Percentiles rank a stretch among this genome's conserved stretches.
Evolutionary conservation across 2,888 invertebrate genomes (phyloP).

Genomic region (Rhaphigaster nebulosa): DNA sequence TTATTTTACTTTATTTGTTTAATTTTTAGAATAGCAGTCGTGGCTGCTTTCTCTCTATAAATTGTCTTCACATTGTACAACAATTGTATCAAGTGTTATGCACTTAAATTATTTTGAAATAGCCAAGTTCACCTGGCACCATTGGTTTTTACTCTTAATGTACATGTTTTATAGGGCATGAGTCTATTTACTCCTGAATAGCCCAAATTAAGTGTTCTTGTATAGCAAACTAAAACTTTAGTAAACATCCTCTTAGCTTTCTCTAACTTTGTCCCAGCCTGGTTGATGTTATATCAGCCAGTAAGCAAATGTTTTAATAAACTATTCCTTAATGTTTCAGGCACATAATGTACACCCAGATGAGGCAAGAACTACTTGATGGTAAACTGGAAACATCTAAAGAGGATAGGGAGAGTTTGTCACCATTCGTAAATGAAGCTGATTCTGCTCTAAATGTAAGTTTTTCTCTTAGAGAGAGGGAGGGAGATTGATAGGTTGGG

Average conservation of each 20-base stretch:
- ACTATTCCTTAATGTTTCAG: conserved; percentile 69
- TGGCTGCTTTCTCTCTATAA: no score
- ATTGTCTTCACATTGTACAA: no score
- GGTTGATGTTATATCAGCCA: neutral
- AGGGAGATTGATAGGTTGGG: no score
- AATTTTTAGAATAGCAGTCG: no score
- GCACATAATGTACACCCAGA: conserved; percentile 88
- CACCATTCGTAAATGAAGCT: conserved; percentile 49
- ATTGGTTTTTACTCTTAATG: neutral
- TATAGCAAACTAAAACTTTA: neutral
- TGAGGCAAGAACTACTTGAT: conserved; percentile 81
- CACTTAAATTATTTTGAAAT: no score
- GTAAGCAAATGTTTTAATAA: neutral
- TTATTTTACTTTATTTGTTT: no score
- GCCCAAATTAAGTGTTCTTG: neutral
- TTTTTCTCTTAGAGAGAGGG: neutral
- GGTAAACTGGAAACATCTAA: conserved; percentile 75
- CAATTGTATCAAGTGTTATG: no score
- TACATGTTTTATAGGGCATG: neutral
- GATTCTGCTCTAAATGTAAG: conserved; percentile 44
- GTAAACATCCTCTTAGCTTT: neutral
- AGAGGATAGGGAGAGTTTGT: conserved; percentile 50
- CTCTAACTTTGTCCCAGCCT: neutral
- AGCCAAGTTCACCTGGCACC: neutral
- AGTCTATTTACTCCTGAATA: neutral